Percentiles rank a stretch among this genome's conserved stretches.
These are phyloP conservation scores for Salticus scenicus DNA, from an alignment of 2,888 invertebrate species.

Conservation along the genomic window DNA sequence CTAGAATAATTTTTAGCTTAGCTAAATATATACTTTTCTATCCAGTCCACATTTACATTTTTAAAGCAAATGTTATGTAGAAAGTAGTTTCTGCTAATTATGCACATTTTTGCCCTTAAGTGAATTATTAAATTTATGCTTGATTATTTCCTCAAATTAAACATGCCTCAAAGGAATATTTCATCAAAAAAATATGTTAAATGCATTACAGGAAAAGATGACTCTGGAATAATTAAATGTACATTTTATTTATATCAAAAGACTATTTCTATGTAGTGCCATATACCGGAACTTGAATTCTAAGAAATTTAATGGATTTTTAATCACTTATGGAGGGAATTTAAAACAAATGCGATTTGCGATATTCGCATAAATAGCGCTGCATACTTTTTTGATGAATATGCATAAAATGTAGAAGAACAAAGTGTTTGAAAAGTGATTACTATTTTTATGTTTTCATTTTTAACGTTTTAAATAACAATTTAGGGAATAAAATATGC, in stretches of 20 bases:
- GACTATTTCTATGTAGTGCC: neutral
- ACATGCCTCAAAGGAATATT: neutral
- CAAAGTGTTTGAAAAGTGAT: neutral
- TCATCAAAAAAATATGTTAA: neutral
- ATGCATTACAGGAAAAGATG: neutral
- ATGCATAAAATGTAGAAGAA: conserved; percentile 8
- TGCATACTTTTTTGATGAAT: neutral
- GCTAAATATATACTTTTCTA: neutral
- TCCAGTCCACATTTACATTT: neutral
- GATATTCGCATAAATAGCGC: neutral
- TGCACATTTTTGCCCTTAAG: neutral
- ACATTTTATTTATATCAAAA: conserved; percentile 1
- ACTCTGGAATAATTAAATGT: neutral
- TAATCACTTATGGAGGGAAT: neutral
- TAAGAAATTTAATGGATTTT: neutral
- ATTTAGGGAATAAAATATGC: no score
- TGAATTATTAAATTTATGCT: neutral
- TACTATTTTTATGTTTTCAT: neutral
- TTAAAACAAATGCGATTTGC: neutral
- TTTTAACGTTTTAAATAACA: neutral
- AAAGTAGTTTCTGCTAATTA: neutral
- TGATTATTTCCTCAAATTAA: neutral
- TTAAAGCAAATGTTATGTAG: neutral
- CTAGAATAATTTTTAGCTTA: no score
- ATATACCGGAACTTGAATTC: neutral